These are phyloP conservation scores for Heterodera filipjevi DNA, from an alignment of 2,888 invertebrate genomes.

Conservation along the genomic window DNA sequence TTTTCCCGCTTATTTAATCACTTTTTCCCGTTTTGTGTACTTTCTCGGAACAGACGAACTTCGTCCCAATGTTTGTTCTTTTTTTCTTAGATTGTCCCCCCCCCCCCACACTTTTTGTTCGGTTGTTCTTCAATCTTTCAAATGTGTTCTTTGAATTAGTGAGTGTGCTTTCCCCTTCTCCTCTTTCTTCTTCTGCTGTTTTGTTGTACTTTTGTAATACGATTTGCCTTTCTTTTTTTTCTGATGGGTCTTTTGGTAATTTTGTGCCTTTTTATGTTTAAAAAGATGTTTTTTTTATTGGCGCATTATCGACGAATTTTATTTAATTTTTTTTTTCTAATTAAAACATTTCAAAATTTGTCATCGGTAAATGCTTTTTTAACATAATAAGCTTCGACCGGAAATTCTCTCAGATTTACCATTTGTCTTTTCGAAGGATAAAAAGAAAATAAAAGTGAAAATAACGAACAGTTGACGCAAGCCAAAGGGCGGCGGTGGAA, in stretches of 20 bases:
- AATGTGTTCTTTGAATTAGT: slow-evolving; percentile 8
- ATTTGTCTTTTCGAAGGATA: neutral
- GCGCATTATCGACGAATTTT: neutral
- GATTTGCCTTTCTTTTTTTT: neutral
- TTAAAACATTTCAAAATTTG: neutral
- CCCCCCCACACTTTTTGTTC: neutral
- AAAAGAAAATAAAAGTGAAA: neutral
- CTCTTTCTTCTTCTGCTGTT: neutral
- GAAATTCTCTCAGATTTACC: neutral
- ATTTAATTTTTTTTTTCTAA: neutral
- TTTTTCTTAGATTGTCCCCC: neutral
- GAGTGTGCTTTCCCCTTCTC: neutral
- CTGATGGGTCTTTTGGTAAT: neutral
- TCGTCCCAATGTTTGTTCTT: neutral
- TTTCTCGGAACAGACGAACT: neutral
- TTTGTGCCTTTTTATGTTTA: neutral
- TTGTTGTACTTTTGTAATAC: neutral
- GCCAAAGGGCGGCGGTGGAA: neutral
- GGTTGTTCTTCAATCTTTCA: slow-evolving; percentile 4
- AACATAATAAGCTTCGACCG: neutral
- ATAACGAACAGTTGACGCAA: neutral
- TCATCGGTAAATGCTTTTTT: neutral
- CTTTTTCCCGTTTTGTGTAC: neutral
- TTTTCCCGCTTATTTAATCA: neutral
- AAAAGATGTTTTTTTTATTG: neutral